phyloP scores from a whole-genome alignment of 2,888 invertebrate genomes.

The Arrhopalites spinosus region DNA sequence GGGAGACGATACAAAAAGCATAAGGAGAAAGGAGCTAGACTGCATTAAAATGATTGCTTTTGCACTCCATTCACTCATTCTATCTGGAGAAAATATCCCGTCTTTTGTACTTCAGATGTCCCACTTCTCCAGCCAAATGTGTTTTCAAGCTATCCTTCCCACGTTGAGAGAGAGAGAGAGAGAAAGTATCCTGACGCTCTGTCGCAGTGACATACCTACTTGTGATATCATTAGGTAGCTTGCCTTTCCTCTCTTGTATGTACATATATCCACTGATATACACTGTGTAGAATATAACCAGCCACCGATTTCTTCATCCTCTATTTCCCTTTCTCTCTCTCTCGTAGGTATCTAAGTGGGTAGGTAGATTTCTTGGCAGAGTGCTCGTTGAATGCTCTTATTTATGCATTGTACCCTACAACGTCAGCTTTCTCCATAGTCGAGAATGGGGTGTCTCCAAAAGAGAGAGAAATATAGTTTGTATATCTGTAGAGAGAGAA shows the following conservation, averaged over 20 bases:
- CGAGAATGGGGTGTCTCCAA: neutral
- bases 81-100: conserved; percentile 23
- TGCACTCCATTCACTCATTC: conserved; percentile 33
- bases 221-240: neutral
- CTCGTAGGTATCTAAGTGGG: neutral
- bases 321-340: neutral
- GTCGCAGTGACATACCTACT: neutral
- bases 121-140: conserved; percentile 19
- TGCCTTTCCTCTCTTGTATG: neutral
- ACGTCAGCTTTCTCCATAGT: neutral
- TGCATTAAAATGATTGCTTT: conserved; percentile 36
- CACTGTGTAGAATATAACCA: too few relatives aligned
- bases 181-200: neutral
- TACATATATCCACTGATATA: too few relatives aligned
- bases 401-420: neutral
- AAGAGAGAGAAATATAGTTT: neutral
- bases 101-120: conserved; percentile 20
- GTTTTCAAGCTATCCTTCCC: conserved; percentile 4
- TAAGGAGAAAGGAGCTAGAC: neutral
- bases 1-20: neutral
- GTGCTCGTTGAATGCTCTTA: neutral
- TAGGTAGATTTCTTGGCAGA: neutral
- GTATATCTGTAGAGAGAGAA: too few relatives aligned
- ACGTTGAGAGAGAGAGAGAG: neutral
- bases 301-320: conserved; percentile 1